Conservation (phyloP, 2,113 vertebrate species). For the Megaceryle maxima region DNA sequence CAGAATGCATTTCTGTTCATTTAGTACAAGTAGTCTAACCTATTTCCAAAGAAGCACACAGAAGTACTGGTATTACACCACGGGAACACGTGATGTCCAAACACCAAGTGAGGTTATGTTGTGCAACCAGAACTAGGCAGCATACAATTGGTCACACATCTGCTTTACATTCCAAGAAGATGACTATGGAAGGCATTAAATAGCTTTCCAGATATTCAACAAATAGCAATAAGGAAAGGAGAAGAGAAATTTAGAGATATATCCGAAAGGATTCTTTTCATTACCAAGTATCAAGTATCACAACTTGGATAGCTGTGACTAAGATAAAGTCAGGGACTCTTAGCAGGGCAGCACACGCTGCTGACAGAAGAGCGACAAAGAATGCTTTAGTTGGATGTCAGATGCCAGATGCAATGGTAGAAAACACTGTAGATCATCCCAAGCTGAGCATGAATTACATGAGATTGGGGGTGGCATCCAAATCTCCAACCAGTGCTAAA, state of each 20-base stretch:
- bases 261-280: neutral
- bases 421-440: neutral
- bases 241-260: neutral
- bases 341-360: neutral
- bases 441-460: neutral
- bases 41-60: neutral
- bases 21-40: neutral
- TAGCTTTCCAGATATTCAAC: neutral
- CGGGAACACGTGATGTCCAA: neutral
- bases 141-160: neutral
- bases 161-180: neutral
- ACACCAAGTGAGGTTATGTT: neutral
- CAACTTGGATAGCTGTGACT: neutral
- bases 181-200: neutral
- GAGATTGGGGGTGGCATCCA: neutral
- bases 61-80: neutral
- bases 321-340: neutral
- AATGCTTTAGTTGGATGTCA: neutral
- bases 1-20: neutral
- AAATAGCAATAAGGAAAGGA: neutral
- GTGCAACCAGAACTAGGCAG: neutral
- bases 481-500: neutral
- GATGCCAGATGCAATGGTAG: neutral
- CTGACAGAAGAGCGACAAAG: neutral
- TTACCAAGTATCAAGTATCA: neutral